A percentile compares a stretch with the other conserved stretches of the same genome.
Conservation (phyloP, 2,888 invertebrate genomes). For the Julus scandinavius region DNA sequence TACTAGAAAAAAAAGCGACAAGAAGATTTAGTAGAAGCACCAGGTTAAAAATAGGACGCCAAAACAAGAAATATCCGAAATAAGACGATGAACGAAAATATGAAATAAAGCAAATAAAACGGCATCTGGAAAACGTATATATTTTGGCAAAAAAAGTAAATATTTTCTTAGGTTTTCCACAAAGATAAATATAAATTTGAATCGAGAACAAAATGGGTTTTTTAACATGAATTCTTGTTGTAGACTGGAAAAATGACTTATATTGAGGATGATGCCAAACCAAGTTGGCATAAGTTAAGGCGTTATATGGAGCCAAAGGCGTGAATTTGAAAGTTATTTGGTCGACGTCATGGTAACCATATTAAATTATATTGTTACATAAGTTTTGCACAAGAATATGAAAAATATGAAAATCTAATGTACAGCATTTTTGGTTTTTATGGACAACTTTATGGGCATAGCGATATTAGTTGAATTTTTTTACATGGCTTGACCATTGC, state of each 20-base stretch:
- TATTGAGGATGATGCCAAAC: background rate
- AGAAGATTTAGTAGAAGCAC: background rate
- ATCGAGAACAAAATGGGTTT: background rate
- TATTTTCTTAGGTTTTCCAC: background rate
- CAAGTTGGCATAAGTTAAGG: background rate
- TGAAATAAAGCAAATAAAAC: slow-evolving; percentile 21
- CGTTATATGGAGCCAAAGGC: no score
- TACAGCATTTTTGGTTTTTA: no score
- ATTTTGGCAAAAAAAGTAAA: background rate
- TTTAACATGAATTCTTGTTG: background rate
- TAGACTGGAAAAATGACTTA: background rate
- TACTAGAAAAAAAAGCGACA: background rate
- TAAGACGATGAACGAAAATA: slow-evolving; percentile 5
- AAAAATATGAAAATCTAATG: no score
- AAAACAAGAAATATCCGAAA: slow-evolving; percentile 14
- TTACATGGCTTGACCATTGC: no score
- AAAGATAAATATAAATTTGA: background rate
- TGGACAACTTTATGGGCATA: no score
- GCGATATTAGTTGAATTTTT: no score
- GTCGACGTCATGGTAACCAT: no score
- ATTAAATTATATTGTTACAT: no score
- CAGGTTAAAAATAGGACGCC: slow-evolving; percentile 21
- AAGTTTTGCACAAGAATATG: no score
- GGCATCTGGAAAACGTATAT: background rate
- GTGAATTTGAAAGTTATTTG: no score